These are phyloP conservation scores for Chamaetylas fuelleborni DNA, from an alignment of 2,113 vertebrate species.

Conservation along the genomic window DNA sequence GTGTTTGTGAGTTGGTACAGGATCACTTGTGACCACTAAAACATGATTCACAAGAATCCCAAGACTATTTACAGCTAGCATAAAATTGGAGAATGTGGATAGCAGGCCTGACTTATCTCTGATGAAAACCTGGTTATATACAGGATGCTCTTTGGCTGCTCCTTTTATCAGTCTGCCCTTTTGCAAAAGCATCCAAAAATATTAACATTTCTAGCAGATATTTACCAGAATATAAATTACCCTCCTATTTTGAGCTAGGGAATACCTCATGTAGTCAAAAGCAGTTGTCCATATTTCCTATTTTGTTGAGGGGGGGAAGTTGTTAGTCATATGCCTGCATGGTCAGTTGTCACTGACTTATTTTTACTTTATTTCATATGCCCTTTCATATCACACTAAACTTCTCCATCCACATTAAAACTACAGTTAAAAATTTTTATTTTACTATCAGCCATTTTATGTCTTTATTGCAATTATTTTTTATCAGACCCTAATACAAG, in stretches of 20 bases:
- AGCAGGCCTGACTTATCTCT: background rate
- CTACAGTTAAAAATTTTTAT: background rate
- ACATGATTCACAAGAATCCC: background rate
- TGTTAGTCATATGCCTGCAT: background rate
- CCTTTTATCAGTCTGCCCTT: background rate
- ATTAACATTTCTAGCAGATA: background rate
- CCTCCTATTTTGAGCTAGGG: background rate
- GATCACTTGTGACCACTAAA: background rate
- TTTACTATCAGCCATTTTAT: background rate
- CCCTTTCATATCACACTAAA: background rate
- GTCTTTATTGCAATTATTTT: background rate
- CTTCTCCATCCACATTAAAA: background rate
- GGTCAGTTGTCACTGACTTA: background rate
- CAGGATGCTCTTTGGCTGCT: background rate
- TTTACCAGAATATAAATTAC: background rate
- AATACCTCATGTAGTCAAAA: background rate
- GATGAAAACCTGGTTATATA: background rate
- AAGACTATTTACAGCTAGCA: background rate
- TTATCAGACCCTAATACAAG: background rate
- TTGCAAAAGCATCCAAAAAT: background rate
- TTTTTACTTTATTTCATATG: background rate
- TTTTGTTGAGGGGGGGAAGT: background rate
- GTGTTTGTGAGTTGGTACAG: background rate
- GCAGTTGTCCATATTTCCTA: background rate
- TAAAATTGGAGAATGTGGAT: background rate